Evolutionary conservation across 2,888 invertebrate genomes (phyloP), one percentile per base, ranked within the genome.

Genomic region (Pyrrhia umbra): DNA sequence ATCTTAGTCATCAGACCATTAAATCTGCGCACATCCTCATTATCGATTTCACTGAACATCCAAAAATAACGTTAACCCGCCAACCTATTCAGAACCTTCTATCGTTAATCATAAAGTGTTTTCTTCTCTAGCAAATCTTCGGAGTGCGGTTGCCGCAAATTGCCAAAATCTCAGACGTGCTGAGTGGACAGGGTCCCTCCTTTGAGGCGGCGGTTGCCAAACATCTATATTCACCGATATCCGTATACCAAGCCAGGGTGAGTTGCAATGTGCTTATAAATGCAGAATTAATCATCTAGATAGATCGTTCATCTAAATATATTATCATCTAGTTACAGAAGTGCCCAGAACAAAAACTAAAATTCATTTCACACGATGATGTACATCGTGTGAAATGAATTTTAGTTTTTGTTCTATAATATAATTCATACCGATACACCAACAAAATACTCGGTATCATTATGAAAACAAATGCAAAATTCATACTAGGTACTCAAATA

Each of bases 121-220:
- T 15, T 51, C 40, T 62, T 69, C 27, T 23, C 10, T 79, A 82
- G 73, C 71, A 70, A 70, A 60, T 61, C 20, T 81, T 75, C 54
- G 75, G 68, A 40, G 54, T 55, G 52, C 63, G 75, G n/a, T 80
- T 87, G 5, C 86, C 90, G 1, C 88, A 86, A 42, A 75, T 90
- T 34, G 69, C 88, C 21, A 94, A 94, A 80, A 90, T 95, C 51
- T 94, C 94, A 0, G 94, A 95, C 69, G 84, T 93, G 72, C 86
- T 94, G 77, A 85, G 87, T 6, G 90, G 88, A 10, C 91, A 92
- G 23, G 90, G 88, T 0, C 85, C 84, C 0, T 82, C 90, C 1
- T 90, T 87, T 80, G 90, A 90, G 16, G 83, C 85, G 2, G 91
- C 92, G 15, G 92, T 95, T 56, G 88, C 90, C 40, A 88, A 81